Percentiles rank a stretch among this genome's conserved stretches.
phyloP scores from a whole-genome alignment of 2,888 invertebrate species.

The Hoplodrina blanda region DNA sequence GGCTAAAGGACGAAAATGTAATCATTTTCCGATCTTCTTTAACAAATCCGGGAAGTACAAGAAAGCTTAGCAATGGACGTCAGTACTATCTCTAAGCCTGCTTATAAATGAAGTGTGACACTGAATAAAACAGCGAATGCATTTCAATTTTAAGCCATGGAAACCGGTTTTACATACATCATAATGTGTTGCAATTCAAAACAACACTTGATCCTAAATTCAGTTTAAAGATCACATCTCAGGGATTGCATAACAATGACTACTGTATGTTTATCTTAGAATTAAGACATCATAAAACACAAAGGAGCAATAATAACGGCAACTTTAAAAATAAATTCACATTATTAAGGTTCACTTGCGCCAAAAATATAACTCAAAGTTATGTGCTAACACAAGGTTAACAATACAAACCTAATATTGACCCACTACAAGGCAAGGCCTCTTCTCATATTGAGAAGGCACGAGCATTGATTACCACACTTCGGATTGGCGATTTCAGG shows the following conservation, averaged over 20 bases:
- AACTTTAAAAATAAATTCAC: slow-evolving; percentile 35
- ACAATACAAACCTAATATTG: no score
- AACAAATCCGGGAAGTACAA: background rate
- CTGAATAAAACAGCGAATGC: slow-evolving; percentile 39
- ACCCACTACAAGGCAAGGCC: no score
- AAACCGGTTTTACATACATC: slow-evolving; percentile 40
- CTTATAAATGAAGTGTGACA: slow-evolving; percentile 21
- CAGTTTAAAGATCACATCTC: slow-evolving; percentile 47
- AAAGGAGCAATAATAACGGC: slow-evolving; percentile 17
- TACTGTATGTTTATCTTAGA: slow-evolving; percentile 13
- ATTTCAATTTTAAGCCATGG: slow-evolving; percentile 41
- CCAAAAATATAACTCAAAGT: background rate
- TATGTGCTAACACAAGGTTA: no score
- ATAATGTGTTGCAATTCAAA: slow-evolving; percentile 51
- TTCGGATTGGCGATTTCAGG: no score
- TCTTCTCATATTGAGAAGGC: no score
- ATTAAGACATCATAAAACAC: slow-evolving; percentile 21
- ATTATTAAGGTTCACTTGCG: slow-evolving; percentile 28
- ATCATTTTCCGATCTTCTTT: background rate
- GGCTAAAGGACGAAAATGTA: background rate
- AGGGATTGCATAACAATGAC: slow-evolving; percentile 28
- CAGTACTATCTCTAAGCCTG: background rate
- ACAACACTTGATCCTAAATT: slow-evolving; percentile 30
- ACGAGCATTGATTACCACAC: no score
- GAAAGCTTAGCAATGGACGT: background rate